These are phyloP conservation scores for human DNA, from an alignment of 2,113 vertebrate genomes.

Conservation along the genomic window DNA sequence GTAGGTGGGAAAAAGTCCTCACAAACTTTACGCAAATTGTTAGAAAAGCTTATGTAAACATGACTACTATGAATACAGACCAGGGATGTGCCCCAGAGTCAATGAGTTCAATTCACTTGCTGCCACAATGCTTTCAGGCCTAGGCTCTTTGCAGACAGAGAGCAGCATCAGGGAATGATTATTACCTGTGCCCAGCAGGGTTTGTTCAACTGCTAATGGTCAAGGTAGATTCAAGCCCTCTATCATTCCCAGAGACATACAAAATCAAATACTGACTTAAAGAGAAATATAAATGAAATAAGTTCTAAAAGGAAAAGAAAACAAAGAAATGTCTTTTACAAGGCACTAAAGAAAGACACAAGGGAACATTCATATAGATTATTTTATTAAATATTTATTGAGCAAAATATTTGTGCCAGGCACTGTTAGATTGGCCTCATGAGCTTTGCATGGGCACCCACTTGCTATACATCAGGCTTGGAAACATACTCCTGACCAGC, in stretches of 20 bases:
- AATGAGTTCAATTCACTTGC: background rate
- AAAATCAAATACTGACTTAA: background rate
- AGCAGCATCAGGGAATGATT: background rate
- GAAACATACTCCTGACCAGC: background rate
- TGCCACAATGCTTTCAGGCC: background rate
- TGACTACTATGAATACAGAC: background rate
- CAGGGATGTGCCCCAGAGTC: too few relatives aligned
- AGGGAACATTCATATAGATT: background rate
- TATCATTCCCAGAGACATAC: background rate
- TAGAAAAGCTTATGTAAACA: background rate
- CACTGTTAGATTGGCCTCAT: background rate
- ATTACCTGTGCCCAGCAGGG: fast-evolving
- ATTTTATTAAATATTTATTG: background rate
- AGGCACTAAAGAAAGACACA: background rate
- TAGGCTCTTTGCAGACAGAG: background rate
- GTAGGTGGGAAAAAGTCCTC: background rate
- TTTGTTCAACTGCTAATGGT: background rate
- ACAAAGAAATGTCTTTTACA: background rate
- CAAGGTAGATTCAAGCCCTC: background rate
- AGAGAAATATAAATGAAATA: background rate
- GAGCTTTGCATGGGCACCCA: background rate
- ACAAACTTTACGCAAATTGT: background rate
- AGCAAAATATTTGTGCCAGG: background rate
- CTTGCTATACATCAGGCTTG: background rate
- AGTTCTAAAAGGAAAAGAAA: background rate